Percentiles rank a stretch among this genome's conserved stretches.
These are phyloP conservation scores for Alexandromys fortis DNA, from an alignment of 2,113 vertebrate genomes.

Conservation along the genomic window DNA sequence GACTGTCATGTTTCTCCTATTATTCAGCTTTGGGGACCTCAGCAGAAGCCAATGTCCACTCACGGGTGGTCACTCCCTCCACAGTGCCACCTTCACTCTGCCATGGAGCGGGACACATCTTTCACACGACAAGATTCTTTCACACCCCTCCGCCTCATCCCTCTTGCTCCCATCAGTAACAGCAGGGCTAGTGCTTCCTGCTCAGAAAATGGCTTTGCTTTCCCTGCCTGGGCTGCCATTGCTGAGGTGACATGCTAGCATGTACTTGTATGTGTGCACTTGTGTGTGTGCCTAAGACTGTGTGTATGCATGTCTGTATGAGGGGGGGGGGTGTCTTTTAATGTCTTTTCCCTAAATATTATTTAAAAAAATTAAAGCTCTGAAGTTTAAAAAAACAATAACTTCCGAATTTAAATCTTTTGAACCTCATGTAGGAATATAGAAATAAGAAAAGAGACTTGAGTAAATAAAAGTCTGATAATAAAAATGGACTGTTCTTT, in stretches of 20 bases:
- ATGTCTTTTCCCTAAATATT: not conserved
- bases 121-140: not conserved
- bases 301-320: not conserved
- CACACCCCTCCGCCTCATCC: accelerated
- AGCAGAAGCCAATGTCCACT: not conserved
- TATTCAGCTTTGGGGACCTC: not conserved
- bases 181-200: not conserved
- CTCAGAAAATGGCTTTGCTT: not conserved
- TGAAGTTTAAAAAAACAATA: not conserved
- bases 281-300: not conserved
- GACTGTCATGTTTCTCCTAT: not conserved
- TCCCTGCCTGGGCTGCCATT: not conserved
- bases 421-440: not conserved
- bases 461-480: not conserved
- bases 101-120: not conserved
- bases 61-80: accelerated
- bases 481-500: not conserved
- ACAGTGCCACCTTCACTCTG: not conserved
- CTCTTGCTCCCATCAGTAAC: accelerated
- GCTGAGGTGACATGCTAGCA: too few species aligned
- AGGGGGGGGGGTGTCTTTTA: not conserved
- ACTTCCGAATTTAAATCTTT: not conserved
- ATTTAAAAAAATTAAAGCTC: conserved; percentile 18
- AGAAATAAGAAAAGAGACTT: not conserved
- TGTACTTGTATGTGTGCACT: not conserved